Base-by-base conservation (phyloP, 2,113 vertebrate genomes). In the Mus pahari region DNA sequence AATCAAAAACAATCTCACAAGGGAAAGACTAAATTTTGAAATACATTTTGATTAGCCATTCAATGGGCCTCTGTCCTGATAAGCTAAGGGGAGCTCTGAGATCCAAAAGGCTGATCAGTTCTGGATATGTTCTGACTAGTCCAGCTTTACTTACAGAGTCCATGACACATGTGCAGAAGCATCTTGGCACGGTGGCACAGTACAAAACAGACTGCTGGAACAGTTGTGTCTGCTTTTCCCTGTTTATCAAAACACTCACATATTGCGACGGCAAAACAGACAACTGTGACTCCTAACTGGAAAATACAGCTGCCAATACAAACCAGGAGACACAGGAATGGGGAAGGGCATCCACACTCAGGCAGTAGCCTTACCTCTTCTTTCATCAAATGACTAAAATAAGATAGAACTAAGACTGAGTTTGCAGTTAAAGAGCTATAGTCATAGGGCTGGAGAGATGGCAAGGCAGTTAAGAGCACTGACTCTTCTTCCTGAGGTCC, bases 271-370 rank as follows among this genome's bases (percentile, higher is more conserved):
- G 70, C 48, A 50, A 50, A 73, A n/a, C 20, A 22, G 53, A 87
- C 94, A 93, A 92, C 60, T 91, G 91, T 66, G 81, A 89, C 48
- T 96, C 78, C 77, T 55, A 92, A 87, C 70, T 90, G 55, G 60
- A 73, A 90, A 95, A 68, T 79, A 70, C 26, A 95, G 92, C 50
- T 95, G 93, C 28, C 78, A 75, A 75, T 13, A 64, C n/a, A 90
- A 22, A 89, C 33, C 7, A 6, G 91, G 33, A 4, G n/a, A 45
- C 0, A 74, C 36, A 48, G 73, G 45, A 53, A 89, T 11, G 71
- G 68, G 10, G 4, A 66, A 22, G 42, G n/a, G 4, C 24, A 17
- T 36, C 73, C 83, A 71, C 28, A 14, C 42, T 10, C 5, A 22
- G 66, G 90, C 3, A 83, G 11, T 31, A 42, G 11, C 60, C 74